A percentile compares a stretch with the other conserved stretches of the same genome.
These are phyloP conservation scores for Mellilla xanthometata DNA, from an alignment of 2,888 invertebrate genomes.

Conservation along the genomic window DNA sequence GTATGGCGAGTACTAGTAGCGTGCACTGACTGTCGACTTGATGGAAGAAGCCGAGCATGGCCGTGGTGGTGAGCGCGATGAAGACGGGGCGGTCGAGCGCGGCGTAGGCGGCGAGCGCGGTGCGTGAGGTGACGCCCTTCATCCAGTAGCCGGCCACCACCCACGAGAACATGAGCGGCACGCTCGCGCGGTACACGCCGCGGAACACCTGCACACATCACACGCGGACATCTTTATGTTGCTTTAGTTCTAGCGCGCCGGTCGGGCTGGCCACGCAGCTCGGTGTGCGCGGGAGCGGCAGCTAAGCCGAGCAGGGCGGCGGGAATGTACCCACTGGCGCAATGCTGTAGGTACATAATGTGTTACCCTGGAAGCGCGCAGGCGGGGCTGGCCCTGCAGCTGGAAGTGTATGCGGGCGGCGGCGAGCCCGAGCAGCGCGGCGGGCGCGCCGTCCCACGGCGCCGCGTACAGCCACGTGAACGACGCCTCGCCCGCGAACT, in stretches of 20 bases:
- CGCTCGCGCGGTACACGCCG: constrained; percentile 36
- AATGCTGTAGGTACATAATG: too few relatives aligned
- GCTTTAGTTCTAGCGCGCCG: too few relatives aligned
- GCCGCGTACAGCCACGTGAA: constrained; percentile 55
- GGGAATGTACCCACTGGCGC: too few relatives aligned
- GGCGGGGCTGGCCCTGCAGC: too few relatives aligned
- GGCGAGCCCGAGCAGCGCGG: constrained; percentile 50
- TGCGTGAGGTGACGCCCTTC: constrained; percentile 27
- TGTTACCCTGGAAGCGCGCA: too few relatives aligned
- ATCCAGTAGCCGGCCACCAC: constrained; percentile 43
- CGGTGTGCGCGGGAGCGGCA: too few relatives aligned
- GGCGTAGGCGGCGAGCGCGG: constrained; percentile 41
- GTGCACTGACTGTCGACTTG: constrained; percentile 48
- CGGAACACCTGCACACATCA: constrained; percentile 36
- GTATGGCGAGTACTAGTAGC: too few relatives aligned
- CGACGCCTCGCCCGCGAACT: constrained; percentile 43
- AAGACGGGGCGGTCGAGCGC: constrained; percentile 51
- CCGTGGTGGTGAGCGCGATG: constrained; percentile 35
- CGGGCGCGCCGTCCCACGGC: constrained; percentile 60
- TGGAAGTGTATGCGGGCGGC: constrained; percentile 45
- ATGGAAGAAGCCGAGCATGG: constrained; percentile 50
- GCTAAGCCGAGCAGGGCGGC: too few relatives aligned
- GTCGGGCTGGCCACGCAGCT: too few relatives aligned
- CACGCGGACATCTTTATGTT: too few relatives aligned
- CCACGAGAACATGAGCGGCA: constrained; percentile 45